These are phyloP conservation scores for Antheraea pernyi DNA, from an alignment of 1,140 invertebrate species.

Conservation along the genomic window DNA sequence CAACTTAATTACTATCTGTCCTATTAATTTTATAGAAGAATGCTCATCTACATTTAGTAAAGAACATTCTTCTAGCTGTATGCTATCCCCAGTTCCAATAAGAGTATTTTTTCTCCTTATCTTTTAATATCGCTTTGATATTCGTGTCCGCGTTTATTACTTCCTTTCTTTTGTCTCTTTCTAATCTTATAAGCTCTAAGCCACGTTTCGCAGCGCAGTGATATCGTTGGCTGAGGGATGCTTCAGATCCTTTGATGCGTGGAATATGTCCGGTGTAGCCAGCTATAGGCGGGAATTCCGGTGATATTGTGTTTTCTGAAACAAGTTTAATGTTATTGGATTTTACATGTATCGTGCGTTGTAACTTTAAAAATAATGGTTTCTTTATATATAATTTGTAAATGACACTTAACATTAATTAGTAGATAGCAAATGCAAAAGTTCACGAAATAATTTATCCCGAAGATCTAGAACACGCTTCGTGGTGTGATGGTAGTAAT, in stretches of 20 bases:
- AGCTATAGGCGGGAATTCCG: slow-evolving; percentile 85
- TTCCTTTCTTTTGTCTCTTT: slow-evolving; percentile 76
- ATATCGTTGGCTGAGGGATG: slow-evolving; percentile 84
- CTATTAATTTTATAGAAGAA: slow-evolving; percentile 48
- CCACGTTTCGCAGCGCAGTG: slow-evolving; percentile 84
- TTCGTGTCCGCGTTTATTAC: slow-evolving; percentile 59
- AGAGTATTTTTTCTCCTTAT: slow-evolving; percentile 67
- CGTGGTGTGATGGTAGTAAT: no score
- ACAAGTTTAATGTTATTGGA: no score
- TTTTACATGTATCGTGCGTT: no score
- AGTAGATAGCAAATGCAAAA: no score
- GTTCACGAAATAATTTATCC: no score
- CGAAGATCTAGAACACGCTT: no score
- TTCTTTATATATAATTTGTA: no score
- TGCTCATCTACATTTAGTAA: slow-evolving; percentile 66
- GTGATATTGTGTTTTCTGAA: slow-evolving; percentile 83
- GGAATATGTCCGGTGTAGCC: slow-evolving; percentile 88
- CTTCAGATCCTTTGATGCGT: slow-evolving; percentile 82
- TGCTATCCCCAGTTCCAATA: slow-evolving; percentile 79
- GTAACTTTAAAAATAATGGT: no score
- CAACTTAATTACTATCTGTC: not conserved
- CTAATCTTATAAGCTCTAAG: slow-evolving; percentile 80
- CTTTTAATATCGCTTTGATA: slow-evolving; percentile 63
- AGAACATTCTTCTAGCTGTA: slow-evolving; percentile 79
- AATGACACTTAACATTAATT: no score